Evolutionary conservation across 2,888 invertebrate genomes (phyloP), one percentile per base, ranked within the genome.

Genomic region (Pandemis heparana): DNA sequence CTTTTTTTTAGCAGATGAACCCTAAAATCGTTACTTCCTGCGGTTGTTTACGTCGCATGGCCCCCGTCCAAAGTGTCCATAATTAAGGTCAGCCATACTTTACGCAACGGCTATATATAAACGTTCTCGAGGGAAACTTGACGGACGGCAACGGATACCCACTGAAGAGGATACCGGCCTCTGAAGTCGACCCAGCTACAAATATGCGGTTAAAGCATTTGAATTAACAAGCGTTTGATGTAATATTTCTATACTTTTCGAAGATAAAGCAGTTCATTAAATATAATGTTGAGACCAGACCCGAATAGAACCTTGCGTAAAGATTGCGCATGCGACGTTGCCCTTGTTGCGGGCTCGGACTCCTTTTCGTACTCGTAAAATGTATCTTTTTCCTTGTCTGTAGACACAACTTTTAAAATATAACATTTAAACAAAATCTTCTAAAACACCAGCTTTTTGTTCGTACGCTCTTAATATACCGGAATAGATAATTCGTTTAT

Each of bases 91-190:
- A 88, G 81, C 76, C 80, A 65, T 78, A 80, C 77, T 86, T 90
- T 90, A 86, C 92, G 92, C 86, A 92, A 92, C 80, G 75, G 82
- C 88, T 91, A 92, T 88, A 91, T 89, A 91, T 89, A 91, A 69
- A 77, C 70, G 61, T 51, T 62, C 71, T 75, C 70, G 59, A 51
- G 69, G 71, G 67, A 70, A 72, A 70, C 62, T 71, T 66, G 78
- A 79, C 78, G 76, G 75, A 74, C 71, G 64, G 64, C 65, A 75
- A 77, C 74, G 67, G 72, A 78, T 75, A 64, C 56, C 38, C 48
- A 51, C 62, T 72, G 72, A 75, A 48, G 64, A 53, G 38, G 32
- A 51, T 48, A 51, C 8, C 48, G 65, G 65, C n/a, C 38, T 16
- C 51, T 65, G 51, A 65, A 65, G 48, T 48, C 14, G 32, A 59